phyloP scores from a whole-genome alignment of 2,797 vertebrate genomes.

The Epinephelus malabaricus region DNA sequence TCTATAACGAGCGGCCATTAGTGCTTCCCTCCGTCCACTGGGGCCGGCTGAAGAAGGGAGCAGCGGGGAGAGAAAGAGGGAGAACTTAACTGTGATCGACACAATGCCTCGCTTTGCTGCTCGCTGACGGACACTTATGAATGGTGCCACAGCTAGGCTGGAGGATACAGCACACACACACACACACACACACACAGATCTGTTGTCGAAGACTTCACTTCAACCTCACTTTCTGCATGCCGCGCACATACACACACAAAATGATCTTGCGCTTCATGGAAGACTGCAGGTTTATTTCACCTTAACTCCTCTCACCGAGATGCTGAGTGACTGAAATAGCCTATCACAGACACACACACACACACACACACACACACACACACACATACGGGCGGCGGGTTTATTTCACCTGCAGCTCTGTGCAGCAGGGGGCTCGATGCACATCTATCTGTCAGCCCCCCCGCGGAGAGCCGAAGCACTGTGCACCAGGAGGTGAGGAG shows the following conservation, averaged over 20 bases:
- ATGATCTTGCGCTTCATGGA: conserved; percentile 20
- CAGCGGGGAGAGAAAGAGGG: conserved; percentile 33
- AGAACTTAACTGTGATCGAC: conserved; percentile 76
- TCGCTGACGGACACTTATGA: conserved; percentile 80
- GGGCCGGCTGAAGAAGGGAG: conserved; percentile 53
- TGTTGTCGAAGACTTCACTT: neutral
- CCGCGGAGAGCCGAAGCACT: conserved; percentile 51
- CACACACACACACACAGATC: neutral
- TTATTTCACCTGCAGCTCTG: conserved; percentile 51
- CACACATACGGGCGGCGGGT: conserved; percentile 7
- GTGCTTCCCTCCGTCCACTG: conserved; percentile 69
- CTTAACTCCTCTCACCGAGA: conserved; percentile 44
- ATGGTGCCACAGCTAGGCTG: conserved; percentile 54
- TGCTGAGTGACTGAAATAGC: conserved; percentile 43
- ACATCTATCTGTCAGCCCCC: conserved; percentile 74
- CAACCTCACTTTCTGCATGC: neutral
- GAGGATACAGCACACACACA: neutral
- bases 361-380: neutral
- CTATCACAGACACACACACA: conserved; percentile 4
- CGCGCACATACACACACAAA: neutral
- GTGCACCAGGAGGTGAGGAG: conserved; percentile 55
- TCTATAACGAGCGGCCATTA: conserved; percentile 82
- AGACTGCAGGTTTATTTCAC: conserved; percentile 49
- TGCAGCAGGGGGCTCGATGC: conserved; percentile 51
- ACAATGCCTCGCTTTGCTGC: conserved; percentile 53